These are phyloP conservation scores for Poecilobothrus nobilitatus DNA, from an alignment of 2,888 invertebrate genomes.

Conservation along the genomic window DNA sequence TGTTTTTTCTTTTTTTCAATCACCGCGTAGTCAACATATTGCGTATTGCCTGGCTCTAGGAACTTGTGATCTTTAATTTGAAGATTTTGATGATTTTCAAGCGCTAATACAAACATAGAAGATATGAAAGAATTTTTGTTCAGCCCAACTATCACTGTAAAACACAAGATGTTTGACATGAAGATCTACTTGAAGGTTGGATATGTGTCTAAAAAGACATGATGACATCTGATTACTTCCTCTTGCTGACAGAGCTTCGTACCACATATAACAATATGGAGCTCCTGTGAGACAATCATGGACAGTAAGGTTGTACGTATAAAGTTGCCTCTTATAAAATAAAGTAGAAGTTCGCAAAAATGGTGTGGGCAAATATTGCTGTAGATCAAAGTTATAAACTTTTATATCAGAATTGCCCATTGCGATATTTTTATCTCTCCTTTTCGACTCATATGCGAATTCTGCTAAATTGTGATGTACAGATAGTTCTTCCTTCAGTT, in stretches of 20 bases:
- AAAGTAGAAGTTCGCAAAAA: slow-evolving; percentile 19
- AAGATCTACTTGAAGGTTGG: slow-evolving; percentile 5
- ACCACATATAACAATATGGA: slow-evolving; percentile 23
- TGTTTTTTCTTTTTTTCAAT: slow-evolving; percentile 5
- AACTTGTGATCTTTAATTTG: background rate
- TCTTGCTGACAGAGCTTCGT: slow-evolving; percentile 21
- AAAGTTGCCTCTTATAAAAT: slow-evolving; percentile 22
- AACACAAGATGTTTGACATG: slow-evolving; percentile 18
- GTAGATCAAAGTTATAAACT: slow-evolving; percentile 20
- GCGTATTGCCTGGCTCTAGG: background rate
- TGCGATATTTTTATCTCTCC: slow-evolving; percentile 18
- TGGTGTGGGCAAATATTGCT: slow-evolving; percentile 23
- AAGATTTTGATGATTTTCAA: slow-evolving; percentile 4
- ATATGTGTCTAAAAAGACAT: slow-evolving; percentile 20
- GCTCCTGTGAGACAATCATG: slow-evolving; percentile 19
- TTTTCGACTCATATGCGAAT: slow-evolving; percentile 8
- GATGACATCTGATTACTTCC: slow-evolving; percentile 23
- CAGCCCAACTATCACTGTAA: slow-evolving; percentile 21
- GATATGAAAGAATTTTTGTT: slow-evolving; percentile 21
- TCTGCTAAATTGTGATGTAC: slow-evolving; percentile 7
- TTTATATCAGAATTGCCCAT: background rate
- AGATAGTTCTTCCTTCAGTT: background rate
- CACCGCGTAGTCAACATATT: background rate
- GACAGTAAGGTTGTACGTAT: slow-evolving; percentile 21
- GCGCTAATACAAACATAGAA: slow-evolving; percentile 19